Evolutionary conservation across 2,888 invertebrate species (phyloP), one percentile per base, ranked within the genome.

Genomic region (Nymphalis c-album): DNA sequence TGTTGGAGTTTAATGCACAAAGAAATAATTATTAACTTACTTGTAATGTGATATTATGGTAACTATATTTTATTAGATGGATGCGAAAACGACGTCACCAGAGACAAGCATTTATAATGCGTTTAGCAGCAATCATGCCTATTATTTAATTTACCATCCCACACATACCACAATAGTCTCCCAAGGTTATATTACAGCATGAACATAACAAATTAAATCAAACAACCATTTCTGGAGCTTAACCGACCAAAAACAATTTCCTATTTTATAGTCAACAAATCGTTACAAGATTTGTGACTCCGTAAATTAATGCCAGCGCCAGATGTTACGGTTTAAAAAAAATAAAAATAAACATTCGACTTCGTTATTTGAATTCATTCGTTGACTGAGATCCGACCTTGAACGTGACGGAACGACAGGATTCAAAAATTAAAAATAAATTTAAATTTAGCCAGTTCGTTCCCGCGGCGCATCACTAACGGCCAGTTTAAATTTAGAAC

Each of bases 401-500:
- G 91, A 91, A 88, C 88, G 87, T 90, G 90, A 89, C 85, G 85
- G 87, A 87, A 87, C 77, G 83, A 78, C 82, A 84, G 69, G 85
- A 86, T 86, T 86, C 76, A 82, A 88, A 88, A 82, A 85, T 85
- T 86, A 83, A 88, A 90, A 86, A 83, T 82, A 77, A 80, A 80
- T 86, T 84, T 82, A 80, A 84, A 84, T 87, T 85, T 87, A 85
- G 87, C 85, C 83, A 78, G 78, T 76, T 75, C 81, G 86, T 87
- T 89, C 86, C 88, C 88, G 87, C 86, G 84, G 86, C 84, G 87
- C 86, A 85, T 85, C 87, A 81, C 86, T 88, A 90, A 87, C 90
- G 85, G 85, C 85, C 77, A 69, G 82, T 88, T 88, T 90, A 91
- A 85, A 89, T 87, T 85, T 91, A 90, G 91, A 90, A 86, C 81